These are phyloP conservation scores for Cheirogaleus major DNA, from an alignment of 2,797 vertebrate genomes.

Conservation along the genomic window DNA sequence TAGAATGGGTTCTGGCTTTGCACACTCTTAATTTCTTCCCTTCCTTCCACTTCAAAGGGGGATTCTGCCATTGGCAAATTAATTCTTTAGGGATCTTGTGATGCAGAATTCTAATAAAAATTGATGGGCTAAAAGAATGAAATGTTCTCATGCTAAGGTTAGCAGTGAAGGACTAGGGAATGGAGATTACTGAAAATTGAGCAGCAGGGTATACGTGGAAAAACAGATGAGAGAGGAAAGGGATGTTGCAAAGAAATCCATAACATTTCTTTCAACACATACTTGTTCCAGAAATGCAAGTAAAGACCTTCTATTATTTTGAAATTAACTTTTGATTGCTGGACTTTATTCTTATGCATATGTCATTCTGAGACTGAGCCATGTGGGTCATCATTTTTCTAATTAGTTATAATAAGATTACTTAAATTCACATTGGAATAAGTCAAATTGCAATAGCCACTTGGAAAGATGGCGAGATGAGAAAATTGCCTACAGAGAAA, in stretches of 20 bases:
- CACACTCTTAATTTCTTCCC: not conserved
- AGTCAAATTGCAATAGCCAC: not conserved
- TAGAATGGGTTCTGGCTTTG: not conserved
- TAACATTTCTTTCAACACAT: not conserved
- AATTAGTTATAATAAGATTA: not conserved
- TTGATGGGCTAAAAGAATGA: not conserved
- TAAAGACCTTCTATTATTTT: not conserved
- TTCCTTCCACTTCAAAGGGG: not conserved
- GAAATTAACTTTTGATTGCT: conserved; percentile 36
- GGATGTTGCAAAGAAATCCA: not conserved
- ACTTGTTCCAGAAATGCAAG: not conserved
- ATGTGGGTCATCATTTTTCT: not conserved
- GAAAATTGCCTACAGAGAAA: not conserved
- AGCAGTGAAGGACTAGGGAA: not conserved
- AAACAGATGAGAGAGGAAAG: not conserved
- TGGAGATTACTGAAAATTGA: not conserved
- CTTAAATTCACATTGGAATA: not conserved
- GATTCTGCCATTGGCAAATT: not conserved
- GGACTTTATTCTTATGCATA: not conserved
- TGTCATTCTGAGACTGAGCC: not conserved
- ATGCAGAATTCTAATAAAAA: not conserved
- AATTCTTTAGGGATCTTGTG: not conserved
- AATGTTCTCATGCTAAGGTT: not conserved
- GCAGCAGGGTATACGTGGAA: too few species aligned
- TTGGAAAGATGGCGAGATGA: not conserved